These are phyloP conservation scores for Musca vetustissima DNA, from an alignment of 1,140 invertebrate genomes.

Conservation along the genomic window DNA sequence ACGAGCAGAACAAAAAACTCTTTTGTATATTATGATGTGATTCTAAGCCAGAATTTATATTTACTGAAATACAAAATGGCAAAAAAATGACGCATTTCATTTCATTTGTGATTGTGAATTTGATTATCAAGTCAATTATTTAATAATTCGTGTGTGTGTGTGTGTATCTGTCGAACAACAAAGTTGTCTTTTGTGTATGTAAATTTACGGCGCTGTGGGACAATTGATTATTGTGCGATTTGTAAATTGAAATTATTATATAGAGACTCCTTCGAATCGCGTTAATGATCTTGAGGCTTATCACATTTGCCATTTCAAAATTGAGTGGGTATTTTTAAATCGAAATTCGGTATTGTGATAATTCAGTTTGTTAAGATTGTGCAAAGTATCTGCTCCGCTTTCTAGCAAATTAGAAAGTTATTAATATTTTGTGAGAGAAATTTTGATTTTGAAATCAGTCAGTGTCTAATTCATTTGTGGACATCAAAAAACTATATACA, in stretches of 20 bases:
- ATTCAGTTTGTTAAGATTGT: not conserved
- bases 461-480: not conserved
- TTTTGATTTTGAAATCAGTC: not conserved
- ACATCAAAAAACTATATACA: not conserved
- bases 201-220: not conserved
- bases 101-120: too few relatives aligned
- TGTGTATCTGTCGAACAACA: too few relatives aligned
- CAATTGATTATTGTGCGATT: slow-evolving; percentile 1
- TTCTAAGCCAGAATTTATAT: not conserved
- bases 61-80: slow-evolving; percentile 11
- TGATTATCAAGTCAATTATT: not conserved
- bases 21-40: not conserved
- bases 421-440: not conserved
- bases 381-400: slow-evolving; percentile 4
- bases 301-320: not conserved
- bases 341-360: not conserved
- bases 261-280: not conserved
- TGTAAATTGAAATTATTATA: not conserved
- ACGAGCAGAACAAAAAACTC: not conserved
- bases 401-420: too few relatives aligned
- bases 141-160: not conserved
- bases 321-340: not conserved
- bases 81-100: too few relatives aligned
- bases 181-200: not conserved
- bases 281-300: slow-evolving; percentile 18